phyloP scores from a whole-genome alignment of 2,113 vertebrate genomes.

The Lophochroa leadbeateri region DNA sequence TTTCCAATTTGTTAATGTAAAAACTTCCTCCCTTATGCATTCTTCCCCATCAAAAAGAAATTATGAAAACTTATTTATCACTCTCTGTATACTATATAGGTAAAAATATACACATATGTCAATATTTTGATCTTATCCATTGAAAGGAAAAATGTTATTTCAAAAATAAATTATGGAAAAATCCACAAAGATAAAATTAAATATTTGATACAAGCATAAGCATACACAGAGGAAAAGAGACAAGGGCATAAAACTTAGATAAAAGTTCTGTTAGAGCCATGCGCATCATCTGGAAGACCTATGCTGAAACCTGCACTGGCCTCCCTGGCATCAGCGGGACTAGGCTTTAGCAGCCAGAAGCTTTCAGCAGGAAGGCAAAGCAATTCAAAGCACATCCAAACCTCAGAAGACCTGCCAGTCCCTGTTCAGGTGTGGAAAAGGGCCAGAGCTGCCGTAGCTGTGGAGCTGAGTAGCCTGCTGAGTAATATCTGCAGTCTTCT shows the following conservation, averaged over 20 bases:
- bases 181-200: neutral
- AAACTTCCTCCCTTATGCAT: neutral
- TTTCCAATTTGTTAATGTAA: neutral
- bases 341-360: neutral
- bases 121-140: neutral
- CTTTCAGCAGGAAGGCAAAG: neutral
- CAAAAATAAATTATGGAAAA: neutral
- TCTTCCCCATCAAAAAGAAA: neutral
- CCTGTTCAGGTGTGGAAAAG: neutral
- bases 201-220: neutral
- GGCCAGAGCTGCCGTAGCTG: neutral
- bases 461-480: fast-evolving
- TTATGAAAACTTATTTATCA: neutral
- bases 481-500: neutral
- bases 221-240: neutral
- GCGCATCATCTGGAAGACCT: neutral
- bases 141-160: neutral
- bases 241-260: neutral
- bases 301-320: neutral
- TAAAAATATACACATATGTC: neutral
- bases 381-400: neutral
- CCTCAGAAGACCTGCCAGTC: neutral
- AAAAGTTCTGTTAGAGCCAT: neutral
- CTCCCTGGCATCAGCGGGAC: neutral
- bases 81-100: neutral